A percentile compares a stretch with the other conserved stretches of the same genome.
phyloP scores from a whole-genome alignment of 2,888 invertebrate genomes.

The Thereva nobilitata region DNA sequence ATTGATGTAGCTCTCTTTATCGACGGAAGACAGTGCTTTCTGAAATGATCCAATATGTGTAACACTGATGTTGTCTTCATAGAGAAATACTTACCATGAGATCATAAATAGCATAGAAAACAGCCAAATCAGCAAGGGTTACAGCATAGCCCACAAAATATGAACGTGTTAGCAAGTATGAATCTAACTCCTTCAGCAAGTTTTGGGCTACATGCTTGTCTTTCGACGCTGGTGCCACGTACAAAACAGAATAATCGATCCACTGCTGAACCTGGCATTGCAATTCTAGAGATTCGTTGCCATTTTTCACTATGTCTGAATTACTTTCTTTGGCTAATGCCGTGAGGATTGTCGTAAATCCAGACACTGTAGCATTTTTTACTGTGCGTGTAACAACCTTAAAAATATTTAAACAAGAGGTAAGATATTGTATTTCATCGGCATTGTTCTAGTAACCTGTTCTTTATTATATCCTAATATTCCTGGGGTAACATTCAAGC shows the following conservation, averaged over 20 bases:
- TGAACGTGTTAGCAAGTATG: slow-evolving; percentile 60
- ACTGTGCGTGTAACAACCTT: slow-evolving; percentile 61
- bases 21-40: slow-evolving; percentile 66
- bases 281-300: slow-evolving; percentile 46
- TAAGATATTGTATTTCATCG: slow-evolving; percentile 47
- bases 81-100: slow-evolving; percentile 64
- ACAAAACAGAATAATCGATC: slow-evolving; percentile 66
- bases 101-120: slow-evolving; percentile 69
- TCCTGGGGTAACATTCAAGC: slow-evolving; percentile 61
- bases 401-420: slow-evolving; percentile 34
- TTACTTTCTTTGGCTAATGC: slow-evolving; percentile 59
- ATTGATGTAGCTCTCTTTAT: slow-evolving; percentile 71
- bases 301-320: slow-evolving; percentile 51
- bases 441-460: slow-evolving; percentile 50
- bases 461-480: slow-evolving; percentile 62
- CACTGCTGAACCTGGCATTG: slow-evolving; percentile 64
- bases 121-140: slow-evolving; percentile 71
- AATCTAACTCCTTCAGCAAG: slow-evolving; percentile 61
- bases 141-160: slow-evolving; percentile 64
- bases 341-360: slow-evolving; percentile 62
- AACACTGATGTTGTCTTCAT: neutral
- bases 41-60: slow-evolving; percentile 57
- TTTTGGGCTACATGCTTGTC: slow-evolving; percentile 52
- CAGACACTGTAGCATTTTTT: slow-evolving; percentile 60
- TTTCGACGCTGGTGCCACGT: slow-evolving; percentile 53